Conservation (phyloP, 92 coral and sea anemone genomes). For the Actinostola sp. region DNA sequence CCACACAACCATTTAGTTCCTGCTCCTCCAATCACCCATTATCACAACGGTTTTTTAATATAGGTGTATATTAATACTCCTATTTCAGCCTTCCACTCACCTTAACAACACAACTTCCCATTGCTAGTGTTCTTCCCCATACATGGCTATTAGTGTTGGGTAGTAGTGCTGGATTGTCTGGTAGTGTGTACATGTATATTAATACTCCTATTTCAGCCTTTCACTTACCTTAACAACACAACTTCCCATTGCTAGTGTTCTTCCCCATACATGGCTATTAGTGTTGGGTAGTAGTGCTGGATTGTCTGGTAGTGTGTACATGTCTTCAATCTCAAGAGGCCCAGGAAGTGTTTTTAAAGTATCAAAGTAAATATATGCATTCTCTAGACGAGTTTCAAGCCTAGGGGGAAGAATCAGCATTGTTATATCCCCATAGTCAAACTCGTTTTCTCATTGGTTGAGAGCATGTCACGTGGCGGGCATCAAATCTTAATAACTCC, state of each 20-base stretch:
- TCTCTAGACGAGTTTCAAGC: conserved; percentile 66
- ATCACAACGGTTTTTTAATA: too few relatives aligned
- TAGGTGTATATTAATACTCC: too few relatives aligned
- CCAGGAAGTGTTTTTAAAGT: conserved; percentile 33
- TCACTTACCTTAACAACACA: conserved; percentile 78
- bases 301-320: conserved; percentile 64
- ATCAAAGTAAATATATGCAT: conserved; percentile 82
- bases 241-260: conserved; percentile 89
- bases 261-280: conserved; percentile 88
- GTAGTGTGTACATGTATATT: too few relatives aligned
- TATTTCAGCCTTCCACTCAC: too few relatives aligned
- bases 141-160: conserved; percentile 81
- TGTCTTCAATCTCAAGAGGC: not conserved
- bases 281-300: conserved; percentile 76
- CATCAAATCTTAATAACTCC: too few relatives aligned
- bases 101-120: conserved; percentile 82
- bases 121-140: conserved; percentile 93
- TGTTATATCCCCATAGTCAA: too few relatives aligned
- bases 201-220: too few relatives aligned
- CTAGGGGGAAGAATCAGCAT: conserved; percentile 39
- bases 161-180: conserved; percentile 69
- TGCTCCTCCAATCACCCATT: too few relatives aligned
- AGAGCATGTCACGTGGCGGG: too few relatives aligned
- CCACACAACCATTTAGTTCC: too few relatives aligned
- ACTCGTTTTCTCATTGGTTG: too few relatives aligned